A percentile compares a stretch with the other conserved stretches of the same genome.
phyloP scores from a whole-genome alignment of 2,888 invertebrate genomes.

The Hirtodrosophila histrioides region DNA sequence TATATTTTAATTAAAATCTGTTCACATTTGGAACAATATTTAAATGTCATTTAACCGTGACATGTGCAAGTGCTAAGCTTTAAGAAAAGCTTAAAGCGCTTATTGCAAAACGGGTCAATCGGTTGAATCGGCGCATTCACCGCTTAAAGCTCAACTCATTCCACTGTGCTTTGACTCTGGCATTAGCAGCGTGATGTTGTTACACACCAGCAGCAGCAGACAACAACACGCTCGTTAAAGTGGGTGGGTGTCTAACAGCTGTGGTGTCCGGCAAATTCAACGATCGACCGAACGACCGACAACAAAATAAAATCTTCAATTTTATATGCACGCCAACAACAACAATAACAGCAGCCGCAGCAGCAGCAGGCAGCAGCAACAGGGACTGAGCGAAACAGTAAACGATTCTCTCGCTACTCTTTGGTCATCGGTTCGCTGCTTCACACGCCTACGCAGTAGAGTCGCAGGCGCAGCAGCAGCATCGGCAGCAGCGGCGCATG shows the following conservation, averaged over 20 bases:
- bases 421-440: conserved; percentile 13
- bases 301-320: conserved; percentile 63
- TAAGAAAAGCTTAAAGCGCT: too few species aligned
- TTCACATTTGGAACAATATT: too few species aligned
- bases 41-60: too few species aligned
- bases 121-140: too few species aligned
- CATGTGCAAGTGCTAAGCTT: too few species aligned
- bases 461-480: conserved; percentile 38
- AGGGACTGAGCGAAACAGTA: conserved; percentile 14
- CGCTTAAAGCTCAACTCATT: neutral
- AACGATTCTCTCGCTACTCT: conserved; percentile 44
- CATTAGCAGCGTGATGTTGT: conserved; percentile 35
- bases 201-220: conserved; percentile 25
- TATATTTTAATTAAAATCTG: too few species aligned
- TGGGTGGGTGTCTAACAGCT: conserved; percentile 73
- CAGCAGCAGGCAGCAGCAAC: conserved; percentile 12
- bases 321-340: conserved; percentile 54
- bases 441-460: conserved; percentile 65
- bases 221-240: conserved; percentile 46
- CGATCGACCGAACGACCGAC: conserved; percentile 32
- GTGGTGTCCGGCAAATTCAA: conserved; percentile 48
- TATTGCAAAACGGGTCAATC: too few species aligned
- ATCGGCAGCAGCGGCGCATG: conserved; percentile 43
- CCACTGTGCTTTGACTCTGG: conserved; percentile 50
- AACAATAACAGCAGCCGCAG: conserved; percentile 17